Evolutionary conservation across 1,140 invertebrate species (phyloP), one percentile per base, ranked within the genome.

Genomic region (Lepidotrigona ventralis): DNA sequence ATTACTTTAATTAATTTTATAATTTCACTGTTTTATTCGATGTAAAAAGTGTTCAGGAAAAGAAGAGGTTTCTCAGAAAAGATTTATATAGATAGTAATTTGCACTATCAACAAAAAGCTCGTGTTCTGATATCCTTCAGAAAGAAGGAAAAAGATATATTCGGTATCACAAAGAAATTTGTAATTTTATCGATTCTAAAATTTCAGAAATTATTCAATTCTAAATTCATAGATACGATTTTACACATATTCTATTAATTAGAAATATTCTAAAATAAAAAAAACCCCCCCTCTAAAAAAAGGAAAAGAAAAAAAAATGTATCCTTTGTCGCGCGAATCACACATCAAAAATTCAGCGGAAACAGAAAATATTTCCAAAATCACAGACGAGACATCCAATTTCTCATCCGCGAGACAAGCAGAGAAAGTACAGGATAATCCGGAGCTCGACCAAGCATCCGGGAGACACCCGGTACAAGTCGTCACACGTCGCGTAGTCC

Each of bases 401-500:
- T 69, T 69, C 33, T 46, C 21, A 69, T 46, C 5, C 12, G 14
- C 69, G 33, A 51, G 69, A 71, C 46, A 14, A 51, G 39, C 69
- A 39, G n/a, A 46, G 39, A 46, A 8, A 51, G 46, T 21, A 15
- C 46, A 51, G 21, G 14, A 9, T n/a, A 21, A 26, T 29, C 53
- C 29, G 33, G 39, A 64, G 60, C 23, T 73, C 72, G 58, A n/a
- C 46, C 79, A 66, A 23, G 15, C 54, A 69, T 29, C 80, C n/a
- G 19, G 2, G 23, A 53, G 9, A 39, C 60, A 64, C 23, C 39
- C 60, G 29, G n/a, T 51, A 39, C 79, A 53, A 51, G 58, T 60
- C 53, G 54, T 69, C 56, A 17, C 39, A 46, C 58, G 9, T 64
- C 75, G 26, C 81, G 81, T 26, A 82, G 73, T 71, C 66, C 56